phyloP scores from a whole-genome alignment of 2,888 invertebrate genomes.

The Griposia aprilina region DNA sequence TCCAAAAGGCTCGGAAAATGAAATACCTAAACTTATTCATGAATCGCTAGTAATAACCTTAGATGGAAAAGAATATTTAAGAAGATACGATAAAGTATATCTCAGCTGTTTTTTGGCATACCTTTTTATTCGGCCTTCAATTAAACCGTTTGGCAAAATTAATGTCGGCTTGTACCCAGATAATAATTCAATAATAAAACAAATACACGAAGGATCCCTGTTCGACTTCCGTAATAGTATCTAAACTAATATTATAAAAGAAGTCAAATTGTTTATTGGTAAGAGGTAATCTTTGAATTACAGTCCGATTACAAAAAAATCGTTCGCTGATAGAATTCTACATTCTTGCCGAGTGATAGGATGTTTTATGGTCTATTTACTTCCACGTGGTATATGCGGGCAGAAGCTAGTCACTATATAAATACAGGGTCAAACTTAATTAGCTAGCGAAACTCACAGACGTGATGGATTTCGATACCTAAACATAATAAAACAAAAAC shows the following conservation, averaged over 20 bases:
- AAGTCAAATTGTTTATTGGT: not conserved
- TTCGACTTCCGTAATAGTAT: not conserved
- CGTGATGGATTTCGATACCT: no score
- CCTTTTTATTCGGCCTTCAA: constrained; percentile 4
- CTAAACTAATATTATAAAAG: not conserved
- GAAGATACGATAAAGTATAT: not conserved
- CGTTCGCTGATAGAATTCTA: not conserved
- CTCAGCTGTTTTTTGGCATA: not conserved
- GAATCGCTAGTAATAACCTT: not conserved
- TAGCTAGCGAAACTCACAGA: no score
- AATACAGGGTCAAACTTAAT: no score
- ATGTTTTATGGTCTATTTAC: not conserved
- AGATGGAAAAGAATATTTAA: not conserved
- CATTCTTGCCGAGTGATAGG: not conserved
- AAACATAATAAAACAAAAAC: no score
- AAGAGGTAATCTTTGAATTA: not conserved
- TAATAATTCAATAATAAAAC: not conserved
- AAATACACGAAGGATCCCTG: not conserved
- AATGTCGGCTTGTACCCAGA: constrained; percentile 9
- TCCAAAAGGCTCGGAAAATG: not conserved
- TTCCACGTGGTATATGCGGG: not conserved
- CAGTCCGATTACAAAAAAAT: no score
- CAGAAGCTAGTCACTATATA: no score
- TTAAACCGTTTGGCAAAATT: constrained; percentile 10
- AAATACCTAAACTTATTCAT: not conserved